Evolutionary conservation across 2,888 invertebrate species (phyloP), one percentile per base, ranked within the genome.

Genomic region (Hirtodrosophila histrioides): DNA sequence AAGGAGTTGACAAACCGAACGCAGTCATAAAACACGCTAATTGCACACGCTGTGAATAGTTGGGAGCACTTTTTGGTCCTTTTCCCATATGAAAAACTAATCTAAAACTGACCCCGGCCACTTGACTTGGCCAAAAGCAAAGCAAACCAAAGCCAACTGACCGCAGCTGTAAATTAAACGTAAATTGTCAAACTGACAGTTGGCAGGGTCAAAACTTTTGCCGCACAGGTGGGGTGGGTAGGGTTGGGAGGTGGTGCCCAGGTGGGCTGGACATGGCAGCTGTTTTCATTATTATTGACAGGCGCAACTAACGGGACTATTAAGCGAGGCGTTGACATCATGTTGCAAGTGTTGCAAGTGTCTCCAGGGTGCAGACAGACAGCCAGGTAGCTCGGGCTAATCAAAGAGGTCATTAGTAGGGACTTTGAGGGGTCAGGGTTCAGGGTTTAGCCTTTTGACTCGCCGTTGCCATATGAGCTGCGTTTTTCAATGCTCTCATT

Each of bases 201-300:
- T 86, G 82, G 57, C 64, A 55, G 74, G 85, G 49, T 53, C 53
- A 75, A 66, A 78, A 77, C 45, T 67, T 67, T 66, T 24, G 51
- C 31, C 56, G 46, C 74, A 69, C n/a, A 79, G 77, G 77, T 79
- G 79, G 27, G 23, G 1, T n/a, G 29, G 39, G 12, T 8, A 24
- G 29, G 43, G 17, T 4, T 27, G 7, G n/a, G 10, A 39, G 33
- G 46, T 6, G 51, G n/a, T 31, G 12, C 36, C 37, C 55, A 61
- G 56, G 75, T 66, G 67, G 67, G 50, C 63, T 23, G 61, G 51
- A 56, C 57, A 54, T 66, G 77, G 75, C 86, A 83, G 82, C 83
- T 85, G 86, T 69, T 75, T 83, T 85, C 83, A 82, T 83, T 86
- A 80, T 70, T 86, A 84, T 84, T 78, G 83, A 84, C 83, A 82